Conservation (phyloP, 2,797 vertebrate genomes). For the Natrix natrix region DNA sequence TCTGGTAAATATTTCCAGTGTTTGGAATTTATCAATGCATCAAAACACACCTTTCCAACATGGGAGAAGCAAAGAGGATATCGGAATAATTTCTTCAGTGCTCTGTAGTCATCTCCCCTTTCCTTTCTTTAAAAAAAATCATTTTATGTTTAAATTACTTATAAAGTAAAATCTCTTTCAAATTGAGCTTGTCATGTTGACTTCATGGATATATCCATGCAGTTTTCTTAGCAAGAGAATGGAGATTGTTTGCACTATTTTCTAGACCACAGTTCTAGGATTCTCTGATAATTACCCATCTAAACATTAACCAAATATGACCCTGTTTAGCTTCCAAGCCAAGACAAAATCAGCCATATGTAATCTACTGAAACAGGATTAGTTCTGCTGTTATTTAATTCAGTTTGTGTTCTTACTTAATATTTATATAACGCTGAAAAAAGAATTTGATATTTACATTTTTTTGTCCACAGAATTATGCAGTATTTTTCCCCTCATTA, state of each 20-base stretch:
- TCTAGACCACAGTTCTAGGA: neutral
- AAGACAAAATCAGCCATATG: neutral
- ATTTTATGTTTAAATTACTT: neutral
- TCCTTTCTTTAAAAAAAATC: neutral
- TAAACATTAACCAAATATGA: neutral
- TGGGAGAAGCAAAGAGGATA: neutral
- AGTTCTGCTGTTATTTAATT: neutral
- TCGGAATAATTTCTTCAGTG: neutral
- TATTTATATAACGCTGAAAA: neutral
- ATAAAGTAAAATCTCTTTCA: neutral
- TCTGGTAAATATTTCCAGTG: neutral
- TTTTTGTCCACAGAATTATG: neutral
- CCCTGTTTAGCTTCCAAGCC: neutral
- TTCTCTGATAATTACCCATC: neutral
- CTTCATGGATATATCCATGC: neutral
- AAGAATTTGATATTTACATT: neutral
- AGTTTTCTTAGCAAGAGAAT: neutral
- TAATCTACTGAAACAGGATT: neutral
- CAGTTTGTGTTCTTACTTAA: neutral
- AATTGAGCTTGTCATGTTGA: neutral
- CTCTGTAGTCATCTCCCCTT: neutral
- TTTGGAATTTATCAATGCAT: neutral
- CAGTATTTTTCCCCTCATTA: neutral
- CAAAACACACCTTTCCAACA: neutral
- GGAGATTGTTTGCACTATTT: neutral